Evolutionary conservation across 30 jellyfish, hydroid and myxozoan genomes (phyloP), one percentile per base, ranked within the genome.

Genomic region (Aurelia coerulea): DNA sequence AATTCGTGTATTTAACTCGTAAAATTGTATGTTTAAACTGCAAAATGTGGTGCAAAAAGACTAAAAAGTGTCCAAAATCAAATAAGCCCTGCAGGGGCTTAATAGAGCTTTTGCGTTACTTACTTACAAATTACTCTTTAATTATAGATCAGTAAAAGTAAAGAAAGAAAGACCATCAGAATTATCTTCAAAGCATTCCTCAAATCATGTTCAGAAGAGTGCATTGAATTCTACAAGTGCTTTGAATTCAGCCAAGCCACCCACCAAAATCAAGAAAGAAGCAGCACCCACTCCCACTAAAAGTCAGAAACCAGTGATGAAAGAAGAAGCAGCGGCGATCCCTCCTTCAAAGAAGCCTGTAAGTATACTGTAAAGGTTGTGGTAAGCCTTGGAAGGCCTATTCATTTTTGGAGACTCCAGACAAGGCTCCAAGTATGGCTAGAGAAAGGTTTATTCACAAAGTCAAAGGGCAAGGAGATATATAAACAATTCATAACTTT

Each of bases 211-310:
- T 0, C 68, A 23, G 1, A 71, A 68, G 59, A 71, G 69, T 73
- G 93, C 87, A 15, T 58, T 71, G 83, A 67, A 71, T 53, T 72
- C 93, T 2, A 56, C 93, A 62, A 79, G 89, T 79, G 80, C 80
- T 5, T 49, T 63, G 37, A 79, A 79, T 49, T 79, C 89, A 35
- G 41, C 67, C 32, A 51, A 37, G 29, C 78, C 89, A 13, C 87
- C 93, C 49, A 11, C 67, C 23, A 73, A 73, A 53, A 83, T 84
- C 66, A 84, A 84, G 46, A 16, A 63, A 12, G 93, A 73, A 41
- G 82, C 11, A 70, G 23, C 11, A 46, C 56, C 56, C 56, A 46
- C 56, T 0, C 56, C 56, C 56, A 46, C 39, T 10, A 88, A 88
- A 42, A 60, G 76, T 11, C 76, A 34, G 65, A 68, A 68, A n/a